Evolutionary conservation across 2,888 invertebrate species (phyloP).

Genomic region (Xestia sexstrigata): DNA sequence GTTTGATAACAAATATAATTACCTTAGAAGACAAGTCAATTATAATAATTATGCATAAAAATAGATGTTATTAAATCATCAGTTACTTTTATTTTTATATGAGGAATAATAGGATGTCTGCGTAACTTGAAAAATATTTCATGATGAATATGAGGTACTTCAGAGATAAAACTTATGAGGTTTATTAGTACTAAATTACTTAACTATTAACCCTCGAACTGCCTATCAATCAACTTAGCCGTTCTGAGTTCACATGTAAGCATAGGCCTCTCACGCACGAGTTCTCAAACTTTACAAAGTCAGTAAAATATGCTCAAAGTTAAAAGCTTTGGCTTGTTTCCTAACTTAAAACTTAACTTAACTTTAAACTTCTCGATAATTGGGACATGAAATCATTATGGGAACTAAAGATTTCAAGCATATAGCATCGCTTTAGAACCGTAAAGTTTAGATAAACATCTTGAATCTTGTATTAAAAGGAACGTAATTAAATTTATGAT

Average conservation of each 20-base stretch:
- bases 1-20: slow-evolving; percentile 17
- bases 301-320: background rate
- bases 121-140: background rate
- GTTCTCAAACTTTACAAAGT: background rate
- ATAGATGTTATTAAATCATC: slow-evolving; percentile 16
- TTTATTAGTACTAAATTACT: background rate
- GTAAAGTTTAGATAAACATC: slow-evolving; percentile 49
- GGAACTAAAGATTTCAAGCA: background rate
- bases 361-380: slow-evolving; percentile 8
- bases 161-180: background rate
- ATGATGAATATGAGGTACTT: background rate
- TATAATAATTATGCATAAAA: slow-evolving; percentile 39
- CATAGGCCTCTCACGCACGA: background rate
- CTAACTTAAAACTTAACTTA: too few relatives aligned
- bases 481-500: slow-evolving; percentile 35
- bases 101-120: slow-evolving; percentile 1
- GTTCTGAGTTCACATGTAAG: background rate
- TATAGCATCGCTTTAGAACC: slow-evolving; percentile 13
- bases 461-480: slow-evolving; percentile 42
- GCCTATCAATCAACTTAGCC: background rate
- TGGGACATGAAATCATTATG: slow-evolving; percentile 19
- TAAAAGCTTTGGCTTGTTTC: slow-evolving; percentile 2
- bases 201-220: background rate
- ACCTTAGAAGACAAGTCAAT: slow-evolving; percentile 28
- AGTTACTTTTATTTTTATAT: slow-evolving; percentile 8